Percentiles rank a stretch among this genome's conserved stretches.
These are phyloP conservation scores for Cairina moschata DNA, from an alignment of 2,113 vertebrate genomes.

Conservation along the genomic window DNA sequence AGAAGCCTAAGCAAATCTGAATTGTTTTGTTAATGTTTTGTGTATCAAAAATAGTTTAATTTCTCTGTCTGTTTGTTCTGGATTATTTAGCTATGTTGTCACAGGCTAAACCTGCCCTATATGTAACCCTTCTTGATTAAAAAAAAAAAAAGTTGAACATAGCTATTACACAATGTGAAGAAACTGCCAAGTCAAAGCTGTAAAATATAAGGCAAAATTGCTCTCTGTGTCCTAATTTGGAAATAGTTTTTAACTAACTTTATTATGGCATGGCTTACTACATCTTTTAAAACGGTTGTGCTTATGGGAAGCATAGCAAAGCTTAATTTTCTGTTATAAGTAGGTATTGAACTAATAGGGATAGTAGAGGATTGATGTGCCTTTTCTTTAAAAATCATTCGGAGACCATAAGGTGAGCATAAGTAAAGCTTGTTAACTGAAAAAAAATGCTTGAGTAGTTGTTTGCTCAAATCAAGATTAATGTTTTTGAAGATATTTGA, in stretches of 20 bases:
- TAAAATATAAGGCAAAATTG: neutral
- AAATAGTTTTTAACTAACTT: neutral
- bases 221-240: slow-evolving; percentile 52
- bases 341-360: neutral
- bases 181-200: neutral
- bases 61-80: neutral
- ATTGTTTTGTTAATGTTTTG: neutral
- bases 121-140: neutral
- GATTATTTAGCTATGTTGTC: neutral
- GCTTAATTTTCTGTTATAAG: neutral
- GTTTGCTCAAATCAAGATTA: neutral
- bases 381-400: neutral
- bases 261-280: neutral
- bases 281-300: slow-evolving; percentile 3
- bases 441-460: neutral
- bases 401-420: neutral
- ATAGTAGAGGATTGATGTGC: neutral
- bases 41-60: neutral
- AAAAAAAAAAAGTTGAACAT: neutral
- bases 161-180: neutral
- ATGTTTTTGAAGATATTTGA: neutral
- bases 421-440: neutral
- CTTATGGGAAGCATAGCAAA: neutral
- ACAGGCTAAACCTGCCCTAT: neutral
- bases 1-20: neutral